Evolutionary conservation across 2,888 invertebrate genomes (phyloP).

Genomic region (Tridacna crocea): DNA sequence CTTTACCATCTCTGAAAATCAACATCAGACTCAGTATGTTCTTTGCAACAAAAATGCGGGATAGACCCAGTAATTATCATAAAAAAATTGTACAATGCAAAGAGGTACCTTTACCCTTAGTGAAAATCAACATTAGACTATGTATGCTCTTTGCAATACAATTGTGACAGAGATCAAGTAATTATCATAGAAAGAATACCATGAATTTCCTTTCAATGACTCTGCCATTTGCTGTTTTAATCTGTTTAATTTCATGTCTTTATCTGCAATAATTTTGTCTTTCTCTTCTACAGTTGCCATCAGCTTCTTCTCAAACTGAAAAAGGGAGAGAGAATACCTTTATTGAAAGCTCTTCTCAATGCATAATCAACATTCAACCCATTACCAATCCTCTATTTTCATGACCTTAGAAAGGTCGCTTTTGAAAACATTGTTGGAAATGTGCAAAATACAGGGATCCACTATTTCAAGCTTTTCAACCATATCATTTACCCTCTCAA

Average conservation of each 20-base stretch:
- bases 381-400: too few relatives aligned
- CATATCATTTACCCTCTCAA: too few relatives aligned
- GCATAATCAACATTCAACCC: too few relatives aligned
- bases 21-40: too few relatives aligned
- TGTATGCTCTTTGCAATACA: too few relatives aligned
- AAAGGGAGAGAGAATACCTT: not conserved
- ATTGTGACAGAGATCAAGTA: not conserved
- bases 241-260: slow-evolving; percentile 79
- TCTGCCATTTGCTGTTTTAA: slow-evolving; percentile 83
- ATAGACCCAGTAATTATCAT: not conserved
- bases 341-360: too few relatives aligned
- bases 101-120: not conserved
- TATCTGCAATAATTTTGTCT: slow-evolving; percentile 77
- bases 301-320: slow-evolving; percentile 75
- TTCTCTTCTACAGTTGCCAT: slow-evolving; percentile 70
- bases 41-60: too few relatives aligned
- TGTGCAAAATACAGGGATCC: not conserved
- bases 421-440: not conserved
- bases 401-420: not conserved
- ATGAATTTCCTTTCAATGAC: slow-evolving; percentile 82
- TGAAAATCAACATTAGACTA: too few relatives aligned
- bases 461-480: too few relatives aligned
- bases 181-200: slow-evolving; percentile 63
- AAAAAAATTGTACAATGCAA: not conserved
- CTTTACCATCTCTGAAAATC: too few relatives aligned